These are phyloP conservation scores for Eledone cirrhosa DNA, from an alignment of 2,888 invertebrate species.

Conservation along the genomic window DNA sequence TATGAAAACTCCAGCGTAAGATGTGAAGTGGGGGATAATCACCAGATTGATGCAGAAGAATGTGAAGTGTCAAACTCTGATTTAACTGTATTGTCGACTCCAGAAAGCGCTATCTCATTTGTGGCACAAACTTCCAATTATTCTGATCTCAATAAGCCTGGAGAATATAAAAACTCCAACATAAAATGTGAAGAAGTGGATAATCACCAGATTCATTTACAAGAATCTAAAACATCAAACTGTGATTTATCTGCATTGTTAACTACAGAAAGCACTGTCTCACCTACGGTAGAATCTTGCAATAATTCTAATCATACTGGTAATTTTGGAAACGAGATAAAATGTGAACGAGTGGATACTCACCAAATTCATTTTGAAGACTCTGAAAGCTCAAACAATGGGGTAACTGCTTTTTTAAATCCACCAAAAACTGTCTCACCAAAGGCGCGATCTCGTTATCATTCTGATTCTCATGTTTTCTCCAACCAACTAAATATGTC, in stretches of 20 bases:
- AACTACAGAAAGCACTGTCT: not conserved
- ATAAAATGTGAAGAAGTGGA: not conserved
- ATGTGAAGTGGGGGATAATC: not conserved
- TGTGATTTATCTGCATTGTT: too few relatives aligned
- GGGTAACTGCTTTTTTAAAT: too few relatives aligned
- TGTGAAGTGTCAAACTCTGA: too few relatives aligned
- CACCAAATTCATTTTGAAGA: too few relatives aligned
- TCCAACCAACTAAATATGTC: not conserved
- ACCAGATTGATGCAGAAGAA: too few relatives aligned
- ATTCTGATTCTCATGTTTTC: conserved; percentile 1
- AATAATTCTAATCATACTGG: conserved; percentile 18
- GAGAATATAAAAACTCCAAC: not conserved
- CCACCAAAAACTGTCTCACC: not conserved
- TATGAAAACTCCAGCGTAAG: not conserved
- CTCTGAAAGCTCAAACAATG: too few relatives aligned
- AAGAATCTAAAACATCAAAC: too few relatives aligned
- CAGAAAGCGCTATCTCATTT: too few relatives aligned
- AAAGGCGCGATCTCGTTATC: not conserved
- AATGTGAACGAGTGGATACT: not conserved
- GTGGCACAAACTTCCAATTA: not conserved
- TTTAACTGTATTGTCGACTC: too few relatives aligned
- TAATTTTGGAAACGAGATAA: too few relatives aligned
- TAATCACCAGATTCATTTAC: too few relatives aligned
- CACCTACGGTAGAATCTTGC: not conserved
- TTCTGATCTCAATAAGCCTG: not conserved